Evolutionary conservation across 2,888 invertebrate species (phyloP), one percentile per base, ranked within the genome.

Genomic region (Nysson spinosus): DNA sequence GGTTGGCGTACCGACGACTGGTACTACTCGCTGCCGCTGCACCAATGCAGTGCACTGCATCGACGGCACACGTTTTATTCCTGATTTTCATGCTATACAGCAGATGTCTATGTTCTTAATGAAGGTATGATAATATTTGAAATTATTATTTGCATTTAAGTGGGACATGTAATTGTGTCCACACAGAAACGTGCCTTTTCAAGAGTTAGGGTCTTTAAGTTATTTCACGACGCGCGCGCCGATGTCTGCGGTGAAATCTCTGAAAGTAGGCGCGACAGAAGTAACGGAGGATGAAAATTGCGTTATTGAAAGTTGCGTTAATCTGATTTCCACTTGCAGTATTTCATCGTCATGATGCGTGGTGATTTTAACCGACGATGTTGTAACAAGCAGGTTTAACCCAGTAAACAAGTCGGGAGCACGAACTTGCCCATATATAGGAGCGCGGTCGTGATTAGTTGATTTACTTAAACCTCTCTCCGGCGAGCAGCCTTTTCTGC

Each of bases 401-500:
- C 58, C 34, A 16, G 22, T 40, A 47, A 64, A 26, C 49, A 35
- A 61, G 24, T 34, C 14, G 24, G 39, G 22, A 35, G 17, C 35
- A 32, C 24, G 52, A 50, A 54, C 28, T 55, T 22, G 1, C 6
- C 35, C 67, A 51, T 66, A 50, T 30, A 61, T 32, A 55, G 55
- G 7, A 39, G 32, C 37, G 37, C 44, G 28, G 19, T 37, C 32
- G 40, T 40, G 62, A 69, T 69, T 69, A 69, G 56, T 40, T 34
- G 56, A 66, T 66, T 69, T 62, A 62, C 55, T 65, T 49, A 34
- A 52, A 44, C 24, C 35, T 28, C 28, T 24, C 14, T 24, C 28
- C 26, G 30, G 28, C 50, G 30, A 26, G 32, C n/a, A 49, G 47
- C 47, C 55, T 69, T 66, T 69, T 44, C 62, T 49, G 40, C 62